Conservation (phyloP, 2,113 vertebrate species). For the Pseudopipra pipra region DNA sequence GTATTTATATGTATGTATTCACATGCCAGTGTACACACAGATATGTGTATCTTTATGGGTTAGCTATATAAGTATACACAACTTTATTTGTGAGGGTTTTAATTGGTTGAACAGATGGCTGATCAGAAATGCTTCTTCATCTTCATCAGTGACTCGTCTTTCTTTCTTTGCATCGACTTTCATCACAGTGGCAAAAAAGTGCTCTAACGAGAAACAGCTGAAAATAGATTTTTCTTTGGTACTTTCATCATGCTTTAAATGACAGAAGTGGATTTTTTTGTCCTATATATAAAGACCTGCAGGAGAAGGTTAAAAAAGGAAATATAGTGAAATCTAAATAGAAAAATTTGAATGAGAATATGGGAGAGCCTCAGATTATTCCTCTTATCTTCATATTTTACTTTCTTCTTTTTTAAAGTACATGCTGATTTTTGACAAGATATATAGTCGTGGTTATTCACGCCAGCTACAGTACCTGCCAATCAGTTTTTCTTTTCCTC, state of each 20-base stretch:
- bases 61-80: constrained; percentile 12
- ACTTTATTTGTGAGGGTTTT: constrained; percentile 31
- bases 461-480: constrained; percentile 54
- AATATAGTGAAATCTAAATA: constrained; percentile 75
- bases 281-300: constrained; percentile 74
- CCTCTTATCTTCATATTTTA: constrained; percentile 68
- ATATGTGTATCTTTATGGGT: constrained; percentile 27
- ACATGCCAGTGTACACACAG: not conserved
- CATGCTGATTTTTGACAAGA: constrained; percentile 75
- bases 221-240: constrained; percentile 71
- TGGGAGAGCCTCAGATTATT: constrained; percentile 57
- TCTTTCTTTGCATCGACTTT: constrained; percentile 70
- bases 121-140: constrained; percentile 65
- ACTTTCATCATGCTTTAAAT: constrained; percentile 75
- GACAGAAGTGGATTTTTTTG: constrained; percentile 72
- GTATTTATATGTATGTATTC: constrained; percentile 6
- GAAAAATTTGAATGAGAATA: constrained; percentile 72
- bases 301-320: constrained; percentile 75
- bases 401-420: constrained; percentile 70
- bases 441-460: constrained; percentile 60
- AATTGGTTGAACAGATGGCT: constrained; percentile 69
- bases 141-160: constrained; percentile 73
- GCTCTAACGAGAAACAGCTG: constrained; percentile 73
- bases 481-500: constrained; percentile 61
- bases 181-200: constrained; percentile 65